Base-by-base conservation (phyloP, 2,888 invertebrate species). In the Deilephila elpenor region DNA sequence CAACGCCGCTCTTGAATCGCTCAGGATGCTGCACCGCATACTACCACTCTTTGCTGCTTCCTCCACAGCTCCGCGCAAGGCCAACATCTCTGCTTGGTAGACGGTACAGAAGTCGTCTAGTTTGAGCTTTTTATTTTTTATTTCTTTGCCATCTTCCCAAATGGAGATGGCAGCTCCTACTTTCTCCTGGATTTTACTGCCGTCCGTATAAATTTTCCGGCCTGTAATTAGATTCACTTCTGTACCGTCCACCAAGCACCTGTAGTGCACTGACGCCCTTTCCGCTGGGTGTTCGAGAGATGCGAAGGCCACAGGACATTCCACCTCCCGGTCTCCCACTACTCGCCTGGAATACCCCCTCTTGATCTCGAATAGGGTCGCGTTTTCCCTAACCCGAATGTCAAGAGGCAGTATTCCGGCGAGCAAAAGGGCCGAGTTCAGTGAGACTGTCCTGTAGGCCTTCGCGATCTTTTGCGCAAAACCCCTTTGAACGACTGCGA, bases 361-460 rank as follows among this genome's bases (percentile, higher is more conserved):
- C 71, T 67, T 79, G 73, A 32, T 3, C 3, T 32, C 32, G 32
- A 3, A 32, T 3, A 32, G 32, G 32, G 32, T 3, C 1, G 32
- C 32, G 3, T 32, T 75, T 56, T 83, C 80, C 0, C 51, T 67
- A 3, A 78, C 67, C 0, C 79, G 51, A 1, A 80, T 73, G 73
- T 78, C 78, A 0, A 80, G 74, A 6, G 80, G 78, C 4, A 79
- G 77, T 20, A 80, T 32, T 61, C 78, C 78, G 0, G 78, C 73
- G 17, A 79, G 73, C 5, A 75, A 7, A 17, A 78, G 71, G 0
- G 77, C 77, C 11, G 79, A 74, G 61, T 32, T 32, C 32, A 32
- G 32, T 5, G 32, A 32, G 0, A 32, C 32, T 5, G 32, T 32
- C 32, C 32, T 70, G 71, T 73, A 74, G 11, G 74, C 74, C 32